Percentiles rank a stretch among this genome's conserved stretches.
phyloP scores from a whole-genome alignment of 2,113 vertebrate species.

The Caracal caracal region DNA sequence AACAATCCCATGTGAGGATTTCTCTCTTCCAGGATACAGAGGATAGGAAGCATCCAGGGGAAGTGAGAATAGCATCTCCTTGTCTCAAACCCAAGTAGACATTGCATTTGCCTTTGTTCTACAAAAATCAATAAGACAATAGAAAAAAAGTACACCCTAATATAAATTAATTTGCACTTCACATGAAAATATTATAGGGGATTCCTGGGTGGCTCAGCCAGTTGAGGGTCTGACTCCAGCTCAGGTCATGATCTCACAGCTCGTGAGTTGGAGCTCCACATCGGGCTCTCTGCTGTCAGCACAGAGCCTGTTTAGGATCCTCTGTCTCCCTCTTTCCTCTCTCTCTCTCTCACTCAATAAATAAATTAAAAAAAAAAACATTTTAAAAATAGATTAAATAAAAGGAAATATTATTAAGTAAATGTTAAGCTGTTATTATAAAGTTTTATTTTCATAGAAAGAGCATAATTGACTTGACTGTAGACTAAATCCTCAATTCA shows the following conservation, averaged over 20 bases:
- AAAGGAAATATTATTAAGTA: neutral
- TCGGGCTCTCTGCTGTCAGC: no score
- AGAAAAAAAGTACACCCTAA: neutral
- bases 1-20: neutral
- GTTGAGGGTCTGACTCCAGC: no score
- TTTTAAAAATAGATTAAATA: no score
- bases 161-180: conserved; percentile 6
- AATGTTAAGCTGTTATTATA: neutral
- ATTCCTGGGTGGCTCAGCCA: no score
- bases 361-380: no score
- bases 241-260: no score
- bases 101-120: neutral
- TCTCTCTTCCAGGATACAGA: neutral
- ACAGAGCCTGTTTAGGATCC: no score
- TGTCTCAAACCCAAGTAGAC: neutral
- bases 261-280: no score
- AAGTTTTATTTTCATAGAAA: neutral
- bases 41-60: neutral
- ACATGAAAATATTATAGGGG: neutral
- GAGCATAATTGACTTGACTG: neutral
- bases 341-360: no score
- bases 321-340: no score
- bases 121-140: neutral
- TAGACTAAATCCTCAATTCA: conserved; percentile 34
- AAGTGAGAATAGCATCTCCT: neutral